phyloP scores from a whole-genome alignment of 2,888 invertebrate genomes.

The Corbicula japonica region DNA sequence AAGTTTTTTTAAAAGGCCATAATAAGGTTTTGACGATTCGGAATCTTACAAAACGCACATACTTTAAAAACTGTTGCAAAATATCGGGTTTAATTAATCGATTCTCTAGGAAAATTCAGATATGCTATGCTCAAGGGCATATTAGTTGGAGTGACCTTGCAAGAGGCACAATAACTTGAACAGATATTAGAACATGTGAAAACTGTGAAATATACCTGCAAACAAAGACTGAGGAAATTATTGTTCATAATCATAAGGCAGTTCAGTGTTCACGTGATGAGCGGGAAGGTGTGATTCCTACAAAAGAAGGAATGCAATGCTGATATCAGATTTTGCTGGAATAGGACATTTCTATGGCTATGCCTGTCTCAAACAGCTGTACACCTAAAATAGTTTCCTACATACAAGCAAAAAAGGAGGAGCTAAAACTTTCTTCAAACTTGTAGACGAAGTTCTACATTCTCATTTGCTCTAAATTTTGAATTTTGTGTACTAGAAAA shows the following conservation, averaged over 20 bases:
- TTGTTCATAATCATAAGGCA: too few species aligned
- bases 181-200: too few species aligned
- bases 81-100: conserved; percentile 7
- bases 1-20: neutral
- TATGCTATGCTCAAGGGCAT: conserved; percentile 2
- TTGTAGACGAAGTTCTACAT: conserved; percentile 21
- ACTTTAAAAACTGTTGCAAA: neutral
- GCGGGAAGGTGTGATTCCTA: too few species aligned
- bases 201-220: too few species aligned
- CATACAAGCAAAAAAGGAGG: conserved; percentile 16
- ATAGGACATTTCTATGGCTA: conserved; percentile 24
- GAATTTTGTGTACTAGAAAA: conserved; percentile 4
- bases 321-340: too few species aligned
- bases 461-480: conserved; percentile 2
- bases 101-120: conserved; percentile 8
- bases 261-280: too few species aligned
- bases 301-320: too few species aligned
- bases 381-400: conserved; percentile 1
- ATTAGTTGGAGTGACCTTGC: neutral
- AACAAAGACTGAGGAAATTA: too few species aligned
- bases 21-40: neutral
- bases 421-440: conserved; percentile 1
- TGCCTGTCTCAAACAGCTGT: conserved; percentile 12
- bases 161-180: neutral
- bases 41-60: neutral